A percentile compares a stretch with the other conserved stretches of the same genome.
These are phyloP conservation scores for Macropis europaea DNA, from an alignment of 2,888 invertebrate genomes.

Conservation along the genomic window DNA sequence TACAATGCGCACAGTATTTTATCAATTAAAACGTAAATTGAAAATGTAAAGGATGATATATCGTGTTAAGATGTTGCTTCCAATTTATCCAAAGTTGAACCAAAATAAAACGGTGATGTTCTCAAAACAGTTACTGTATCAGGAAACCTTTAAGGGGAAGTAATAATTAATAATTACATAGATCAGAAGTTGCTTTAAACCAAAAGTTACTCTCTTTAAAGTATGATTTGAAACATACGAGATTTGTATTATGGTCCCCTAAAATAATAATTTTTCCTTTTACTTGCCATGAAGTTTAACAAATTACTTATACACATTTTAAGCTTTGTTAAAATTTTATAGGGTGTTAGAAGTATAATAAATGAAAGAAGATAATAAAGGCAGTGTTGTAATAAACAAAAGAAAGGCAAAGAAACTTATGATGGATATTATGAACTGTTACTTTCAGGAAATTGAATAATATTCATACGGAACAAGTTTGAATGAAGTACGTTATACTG, in stretches of 20 bases:
- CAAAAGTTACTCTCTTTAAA: too few species aligned
- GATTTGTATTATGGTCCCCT: neutral
- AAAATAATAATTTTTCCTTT: neutral
- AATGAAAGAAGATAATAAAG: too few species aligned
- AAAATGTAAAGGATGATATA: neutral
- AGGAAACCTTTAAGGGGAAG: too few species aligned
- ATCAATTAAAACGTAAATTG: neutral
- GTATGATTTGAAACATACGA: too few species aligned
- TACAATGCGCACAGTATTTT: slow-evolving; percentile 18
- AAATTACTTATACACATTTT: neutral
- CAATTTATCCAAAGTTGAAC: too few species aligned
- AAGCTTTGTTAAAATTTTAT: slow-evolving; percentile 3
- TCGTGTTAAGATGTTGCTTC: too few species aligned
- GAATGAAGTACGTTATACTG: neutral
- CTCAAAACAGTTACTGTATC: too few species aligned
- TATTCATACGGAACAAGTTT: neutral
- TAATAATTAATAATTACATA: too few species aligned
- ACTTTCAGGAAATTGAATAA: neutral
- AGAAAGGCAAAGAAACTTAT: neutral
- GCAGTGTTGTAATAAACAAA: too few species aligned
- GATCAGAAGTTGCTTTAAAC: too few species aligned
- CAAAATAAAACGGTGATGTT: too few species aligned
- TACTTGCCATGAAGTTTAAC: neutral
- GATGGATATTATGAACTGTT: neutral
- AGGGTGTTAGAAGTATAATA: neutral